Conservation (phyloP, 2,113 vertebrate genomes). For the Syrmaticus mikado region DNA sequence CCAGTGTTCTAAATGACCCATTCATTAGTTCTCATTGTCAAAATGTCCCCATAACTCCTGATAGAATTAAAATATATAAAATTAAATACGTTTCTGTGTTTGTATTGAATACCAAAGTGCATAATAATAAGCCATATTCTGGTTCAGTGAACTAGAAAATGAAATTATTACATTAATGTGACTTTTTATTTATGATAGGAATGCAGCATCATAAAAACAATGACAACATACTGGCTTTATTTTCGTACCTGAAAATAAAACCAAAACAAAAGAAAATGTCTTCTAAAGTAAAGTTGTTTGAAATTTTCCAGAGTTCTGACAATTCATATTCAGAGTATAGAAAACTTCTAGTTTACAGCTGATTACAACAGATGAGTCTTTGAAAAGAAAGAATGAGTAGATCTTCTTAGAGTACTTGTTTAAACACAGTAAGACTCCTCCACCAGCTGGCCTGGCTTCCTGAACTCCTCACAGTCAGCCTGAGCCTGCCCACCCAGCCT, state of each 20-base stretch:
- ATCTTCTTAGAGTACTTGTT: accelerated
- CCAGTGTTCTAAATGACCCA: neutral
- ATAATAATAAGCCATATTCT: slow-evolving; percentile 67
- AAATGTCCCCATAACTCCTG: slow-evolving; percentile 21
- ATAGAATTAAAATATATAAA: slow-evolving; percentile 49
- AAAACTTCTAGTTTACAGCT: neutral
- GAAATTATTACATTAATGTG: slow-evolving; percentile 79
- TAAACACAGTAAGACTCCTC: accelerated
- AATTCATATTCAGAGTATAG: neutral
- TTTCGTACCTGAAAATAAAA: slow-evolving; percentile 63
- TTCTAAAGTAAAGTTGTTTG: neutral
- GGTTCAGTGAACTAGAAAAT: slow-evolving; percentile 79
- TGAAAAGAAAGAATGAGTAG: neutral
- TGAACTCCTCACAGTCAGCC: neutral
- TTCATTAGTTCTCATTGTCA: neutral
- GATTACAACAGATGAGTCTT: neutral
- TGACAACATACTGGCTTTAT: slow-evolving; percentile 35
- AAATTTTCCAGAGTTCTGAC: neutral
- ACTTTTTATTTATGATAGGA: slow-evolving; percentile 72
- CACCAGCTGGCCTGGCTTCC: accelerated
- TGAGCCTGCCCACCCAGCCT: neutral
- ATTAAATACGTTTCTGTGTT: slow-evolving; percentile 63
- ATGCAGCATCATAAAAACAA: slow-evolving; percentile 64
- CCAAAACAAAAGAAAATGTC: neutral
- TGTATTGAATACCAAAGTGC: slow-evolving; percentile 70